Conservation (phyloP, 2,113 vertebrate genomes). For the Equus quagga region DNA sequence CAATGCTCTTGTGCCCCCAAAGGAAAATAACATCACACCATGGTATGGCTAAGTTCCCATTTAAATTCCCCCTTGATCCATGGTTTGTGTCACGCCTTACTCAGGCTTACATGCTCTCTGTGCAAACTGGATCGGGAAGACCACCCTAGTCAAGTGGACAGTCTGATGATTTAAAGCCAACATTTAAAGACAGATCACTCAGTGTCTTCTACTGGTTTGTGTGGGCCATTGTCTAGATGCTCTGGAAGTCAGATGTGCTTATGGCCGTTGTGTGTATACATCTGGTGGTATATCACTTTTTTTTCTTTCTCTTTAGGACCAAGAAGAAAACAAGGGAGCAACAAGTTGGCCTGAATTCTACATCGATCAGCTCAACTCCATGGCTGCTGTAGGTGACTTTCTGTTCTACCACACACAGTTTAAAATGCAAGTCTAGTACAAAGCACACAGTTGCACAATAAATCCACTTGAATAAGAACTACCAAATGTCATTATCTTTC, state of each 20-base stretch:
- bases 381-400: conserved; percentile 97
- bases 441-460: conserved; percentile 28
- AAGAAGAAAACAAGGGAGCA: conserved; percentile 99
- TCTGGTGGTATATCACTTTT: neutral
- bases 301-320: conserved; percentile 90
- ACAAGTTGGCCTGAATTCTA: conserved; percentile 99
- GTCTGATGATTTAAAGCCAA: neutral
- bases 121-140: neutral
- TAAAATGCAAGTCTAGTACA: conserved; percentile 29
- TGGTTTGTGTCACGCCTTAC: neutral
- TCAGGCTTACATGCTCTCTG: neutral
- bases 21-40: neutral
- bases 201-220: neutral
- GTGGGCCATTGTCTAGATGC: neutral
- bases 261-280: neutral
- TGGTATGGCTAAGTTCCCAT: neutral
- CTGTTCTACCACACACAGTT: neutral
- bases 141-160: neutral
- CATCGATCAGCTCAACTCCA: conserved; percentile 98
- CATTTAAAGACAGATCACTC: conserved; percentile 1
- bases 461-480: conserved; percentile 47
- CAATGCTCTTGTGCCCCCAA: neutral
- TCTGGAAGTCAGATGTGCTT: neutral
- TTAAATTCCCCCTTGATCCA: neutral
- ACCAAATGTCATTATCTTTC: conserved; percentile 42